Evolutionary conservation across 1,140 invertebrate genomes (phyloP).

Genomic region (Rhagoletis pomonella): DNA sequence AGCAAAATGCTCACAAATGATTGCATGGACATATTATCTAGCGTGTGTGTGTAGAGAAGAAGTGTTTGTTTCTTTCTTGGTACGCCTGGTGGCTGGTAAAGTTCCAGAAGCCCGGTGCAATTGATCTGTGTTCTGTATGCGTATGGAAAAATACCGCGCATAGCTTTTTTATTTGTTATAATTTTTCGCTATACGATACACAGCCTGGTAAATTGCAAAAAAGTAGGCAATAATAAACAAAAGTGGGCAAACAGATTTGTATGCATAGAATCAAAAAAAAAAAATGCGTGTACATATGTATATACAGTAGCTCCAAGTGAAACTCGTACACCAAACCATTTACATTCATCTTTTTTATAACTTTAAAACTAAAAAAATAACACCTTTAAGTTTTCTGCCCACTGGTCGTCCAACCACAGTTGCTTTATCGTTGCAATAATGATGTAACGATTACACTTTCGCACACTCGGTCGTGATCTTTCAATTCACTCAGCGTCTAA

Average conservation of each 20-base stretch:
- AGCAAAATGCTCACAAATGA: neutral
- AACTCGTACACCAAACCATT: too few species aligned
- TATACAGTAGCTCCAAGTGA: neutral
- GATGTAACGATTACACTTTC: too few species aligned
- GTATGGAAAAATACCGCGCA: conserved; percentile 32
- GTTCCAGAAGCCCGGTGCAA: conserved; percentile 22
- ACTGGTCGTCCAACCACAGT: too few species aligned
- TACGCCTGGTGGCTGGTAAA: conserved; percentile 27
- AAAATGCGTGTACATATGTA: neutral
- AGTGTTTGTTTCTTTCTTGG: neutral
- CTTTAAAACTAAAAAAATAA: too few species aligned
- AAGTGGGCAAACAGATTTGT: neutral
- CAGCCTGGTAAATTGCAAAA: neutral
- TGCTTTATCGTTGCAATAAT: too few species aligned
- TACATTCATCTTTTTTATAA: too few species aligned
- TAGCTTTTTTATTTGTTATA: neutral
- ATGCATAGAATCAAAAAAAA: too few species aligned
- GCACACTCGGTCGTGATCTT: too few species aligned
- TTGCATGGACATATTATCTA: neutral
- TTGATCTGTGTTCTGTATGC: neutral
- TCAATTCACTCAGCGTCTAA: too few species aligned
- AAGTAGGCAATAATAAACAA: neutral
- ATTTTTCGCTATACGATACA: conserved; percentile 12
- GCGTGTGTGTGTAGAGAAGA: too few species aligned
- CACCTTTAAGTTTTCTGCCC: too few species aligned